Base-by-base conservation (phyloP, 2,888 invertebrate genomes). In the Melipona beecheii region DNA sequence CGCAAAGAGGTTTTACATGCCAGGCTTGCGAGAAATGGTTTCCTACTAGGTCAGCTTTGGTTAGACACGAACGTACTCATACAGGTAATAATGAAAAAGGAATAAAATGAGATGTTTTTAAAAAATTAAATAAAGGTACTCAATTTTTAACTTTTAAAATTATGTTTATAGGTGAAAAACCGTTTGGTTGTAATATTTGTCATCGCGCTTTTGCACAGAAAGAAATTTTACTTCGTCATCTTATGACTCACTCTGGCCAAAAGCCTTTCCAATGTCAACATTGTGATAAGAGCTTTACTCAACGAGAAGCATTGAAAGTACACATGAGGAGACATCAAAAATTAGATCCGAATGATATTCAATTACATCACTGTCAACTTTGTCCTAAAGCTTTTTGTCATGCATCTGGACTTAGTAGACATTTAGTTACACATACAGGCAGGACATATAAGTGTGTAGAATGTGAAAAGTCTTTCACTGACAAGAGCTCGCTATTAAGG, bases 261-360 rank as follows among this genome's bases (percentile, higher is more conserved):
- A 97, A 96, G 81, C 97, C 97, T 15, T 96, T 96, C 94, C 95
- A 95, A 86, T 97, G 97, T 92, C 93, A 95, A 0, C 94, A 95
- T 84, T 97, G 97, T 91, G 95, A 95, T 0, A 96, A 96, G 92
- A 96, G 96, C 83, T 97, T 97, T 94, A 97, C 97, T 0, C 97
- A 97, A 93, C 96, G 97, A 86, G 96, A 96, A 88, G 96, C 97
- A 70, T 94, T 97, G 27, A 94, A 95, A 27, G 95, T 96, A 50
- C 97, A 97, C 93, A 95, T 96, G 91, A 94, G 96, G 2, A 95
- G 95, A 52, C 96, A 96, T 91, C 95, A 96, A 62, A 94, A 95
- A 82, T 94, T 96, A 89, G 95, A 95, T 91, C 95, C 96, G 58
- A 94, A 95, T 69, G 94, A 96, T 83, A 95, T 96, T 52, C 95